Evolutionary conservation across 1,140 invertebrate species (phyloP), one percentile per base, ranked within the genome.

Genomic region (Scaptomyza pallida): DNA sequence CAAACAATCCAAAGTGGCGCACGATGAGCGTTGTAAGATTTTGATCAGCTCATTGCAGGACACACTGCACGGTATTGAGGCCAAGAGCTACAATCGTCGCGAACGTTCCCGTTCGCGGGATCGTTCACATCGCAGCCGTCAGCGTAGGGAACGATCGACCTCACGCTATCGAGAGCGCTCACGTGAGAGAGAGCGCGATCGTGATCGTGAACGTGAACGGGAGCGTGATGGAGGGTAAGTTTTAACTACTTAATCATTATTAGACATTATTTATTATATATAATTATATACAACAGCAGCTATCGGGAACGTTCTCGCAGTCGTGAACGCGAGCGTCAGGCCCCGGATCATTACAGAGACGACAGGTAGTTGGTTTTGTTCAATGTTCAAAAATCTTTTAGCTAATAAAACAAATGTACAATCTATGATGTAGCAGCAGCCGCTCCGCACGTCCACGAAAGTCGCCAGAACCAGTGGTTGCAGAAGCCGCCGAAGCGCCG

Each of bases 21-120:
- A 97, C 89, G 99, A 99, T 92, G 99, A 99, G 91, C 93, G 99
- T 40, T 99, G 99, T 93, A 99, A 99, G 93, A 99, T 99, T 74
- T 92, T 99, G 9, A 98, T 99, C 55, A 98, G 96, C 82, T 98
- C 98, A 0, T 93, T 99, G 1, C 96, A 99, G 93, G 99, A 99
- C 90, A 99, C 99, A 15, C 92, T 99, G 23, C 95, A 98, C 91
- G 98, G 74, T 94, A 78, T 92, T 65, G 89, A 91, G 56, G 86
- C 74, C 37, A 90, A 85, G 75, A 92, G 76, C 30, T 91, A 85
- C 17, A 91, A 89, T 61, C 75, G 93, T 13, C 88, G 93, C 4
- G 92, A 93, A 57, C 91, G 94, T 23, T 93, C 93, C 48, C 93
- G 97, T 16, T 97, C 96, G 0, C 93, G 97, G 50, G 96, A 97